Evolutionary conservation across 1,140 invertebrate genomes (phyloP), one percentile per base, ranked within the genome.

Genomic region (Drosophila willistoni): DNA sequence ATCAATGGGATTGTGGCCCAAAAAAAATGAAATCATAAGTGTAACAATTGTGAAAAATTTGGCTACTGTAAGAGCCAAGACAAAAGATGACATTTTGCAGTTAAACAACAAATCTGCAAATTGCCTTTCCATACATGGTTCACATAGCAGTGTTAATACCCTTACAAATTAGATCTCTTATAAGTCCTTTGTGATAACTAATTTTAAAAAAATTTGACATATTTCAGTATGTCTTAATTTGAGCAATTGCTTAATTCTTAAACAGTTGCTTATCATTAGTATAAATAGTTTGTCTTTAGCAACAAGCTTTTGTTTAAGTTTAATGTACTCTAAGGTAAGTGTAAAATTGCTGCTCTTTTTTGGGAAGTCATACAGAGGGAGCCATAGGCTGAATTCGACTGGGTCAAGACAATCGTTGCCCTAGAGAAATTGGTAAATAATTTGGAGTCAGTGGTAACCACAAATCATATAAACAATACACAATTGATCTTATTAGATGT

Each of bases 381-480:
- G 66, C 68, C 34, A 61, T 59, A 60, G 67, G 54, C 68, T 39
- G 22, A 22, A 12, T n/a, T 51, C 44, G 44, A 59, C 14, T 63
- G 66, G 71, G 56, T 67, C 36, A 12, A 77, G 63, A 85, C 81
- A 85, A 85, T 86, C 44, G 69, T 42, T 36, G 57, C 69, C 82
- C 81, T 81, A 75, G 70, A 86, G 77, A 17, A 71, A 47, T 68
- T 65, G 56, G 54, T 67, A 42, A 81, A 87, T 84, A 82, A 86
- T 85, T 66, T 13, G 55, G 55, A 80, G 62, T 71, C 54, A 65
- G 63, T 72, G 82, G 61, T 22, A 60, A 67, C 82, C 79, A 77
- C 83, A 86, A 86, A 87, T 86, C 79, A 83, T 82, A 87, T 62
- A 55, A 82, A 79, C 79, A 86, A 82, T 83, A 62, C 68, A 76